These are phyloP conservation scores for Agrochola circellaris DNA, from an alignment of 2,888 invertebrate species.

Conservation along the genomic window DNA sequence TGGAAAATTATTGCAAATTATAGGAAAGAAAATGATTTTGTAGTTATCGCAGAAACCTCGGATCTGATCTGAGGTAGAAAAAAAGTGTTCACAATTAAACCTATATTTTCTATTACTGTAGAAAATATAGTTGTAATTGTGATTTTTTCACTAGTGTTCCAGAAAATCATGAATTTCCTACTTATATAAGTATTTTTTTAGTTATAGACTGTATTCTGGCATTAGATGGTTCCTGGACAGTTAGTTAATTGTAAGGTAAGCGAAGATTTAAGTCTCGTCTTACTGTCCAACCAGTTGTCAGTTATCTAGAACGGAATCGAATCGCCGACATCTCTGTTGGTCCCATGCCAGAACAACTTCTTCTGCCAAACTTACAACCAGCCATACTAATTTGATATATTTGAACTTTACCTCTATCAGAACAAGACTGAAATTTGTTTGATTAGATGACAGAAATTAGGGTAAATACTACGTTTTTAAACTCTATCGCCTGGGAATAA, in stretches of 20 bases:
- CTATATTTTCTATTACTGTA: too few relatives aligned
- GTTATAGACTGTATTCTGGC: background rate
- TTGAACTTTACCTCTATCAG: background rate
- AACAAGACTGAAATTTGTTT: conserved; percentile 11
- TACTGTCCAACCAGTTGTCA: conserved; percentile 41
- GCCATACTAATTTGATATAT: background rate
- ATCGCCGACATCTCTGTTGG: conserved; percentile 50
- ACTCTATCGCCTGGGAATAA: conserved; percentile 35
- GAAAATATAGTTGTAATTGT: too few relatives aligned
- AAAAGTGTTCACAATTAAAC: too few relatives aligned
- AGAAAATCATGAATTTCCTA: too few relatives aligned
- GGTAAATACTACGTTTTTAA: conserved; percentile 16
- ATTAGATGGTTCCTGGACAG: background rate
- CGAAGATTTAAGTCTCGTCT: conserved; percentile 30
- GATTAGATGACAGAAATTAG: background rate
- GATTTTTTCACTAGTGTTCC: too few relatives aligned
- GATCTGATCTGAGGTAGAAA: too few relatives aligned
- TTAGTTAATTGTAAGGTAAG: conserved; percentile 19
- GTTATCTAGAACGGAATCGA: conserved; percentile 61
- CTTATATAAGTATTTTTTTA: too few relatives aligned
- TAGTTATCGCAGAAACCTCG: too few relatives aligned
- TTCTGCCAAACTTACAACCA: conserved; percentile 28
- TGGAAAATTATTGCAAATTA: too few relatives aligned
- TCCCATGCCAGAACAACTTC: conserved; percentile 45
- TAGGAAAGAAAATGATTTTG: too few relatives aligned